Evolutionary conservation across 92 coral and sea anemone genomes (phyloP), one percentile per base, ranked within the genome.

Genomic region (Porites lobata): DNA sequence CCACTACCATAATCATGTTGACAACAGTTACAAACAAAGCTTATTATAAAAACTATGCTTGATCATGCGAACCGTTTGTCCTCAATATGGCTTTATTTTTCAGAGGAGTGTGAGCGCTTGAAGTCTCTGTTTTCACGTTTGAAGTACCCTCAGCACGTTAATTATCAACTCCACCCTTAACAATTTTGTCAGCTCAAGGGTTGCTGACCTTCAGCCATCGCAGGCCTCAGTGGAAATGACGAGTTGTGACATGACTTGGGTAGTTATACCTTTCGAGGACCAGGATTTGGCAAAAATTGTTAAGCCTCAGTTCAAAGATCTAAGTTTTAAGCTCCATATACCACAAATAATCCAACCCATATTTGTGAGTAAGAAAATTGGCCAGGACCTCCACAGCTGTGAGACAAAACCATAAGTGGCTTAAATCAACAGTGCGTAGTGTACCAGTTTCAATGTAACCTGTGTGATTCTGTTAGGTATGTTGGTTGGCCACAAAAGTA

Each of bases 1-100:
- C 67, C 86, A 87, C 66, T 79, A 91, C 75, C 75, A 82, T 8
- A 91, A 86, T 77, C 91, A 86, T 17, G 80, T 86, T 10, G 94
- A 86, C 71, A 24, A 61, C 62, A 9, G 74, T 29, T 91, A 78
- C 72, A 87, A 91, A 56, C 78, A 50, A 14, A 50, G 79, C 24
- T 74, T 91, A 12, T 11, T 88, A 52, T 26, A 1, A 79, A 4
- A 56, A 82, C 89, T 64, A 91, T 67, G 91, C 82, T 91, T 5
- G 88, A 91, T 72, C 86, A 90, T 2, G 87, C 83, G 9, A 78
- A 56, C 54, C 80, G 83, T 13, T 50, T 91, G 15, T 87, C 89
- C 10, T 81, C 1, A 26, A 26, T 26, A 26, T 26, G 29, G 29
- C 1, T 47, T 26, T 85, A 50, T 52, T 43, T 65, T 65, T 71